A percentile compares a stretch with the other conserved stretches of the same genome.
Conservation (phyloP, 2,888 invertebrate genomes). For the Nowickia ferox region DNA sequence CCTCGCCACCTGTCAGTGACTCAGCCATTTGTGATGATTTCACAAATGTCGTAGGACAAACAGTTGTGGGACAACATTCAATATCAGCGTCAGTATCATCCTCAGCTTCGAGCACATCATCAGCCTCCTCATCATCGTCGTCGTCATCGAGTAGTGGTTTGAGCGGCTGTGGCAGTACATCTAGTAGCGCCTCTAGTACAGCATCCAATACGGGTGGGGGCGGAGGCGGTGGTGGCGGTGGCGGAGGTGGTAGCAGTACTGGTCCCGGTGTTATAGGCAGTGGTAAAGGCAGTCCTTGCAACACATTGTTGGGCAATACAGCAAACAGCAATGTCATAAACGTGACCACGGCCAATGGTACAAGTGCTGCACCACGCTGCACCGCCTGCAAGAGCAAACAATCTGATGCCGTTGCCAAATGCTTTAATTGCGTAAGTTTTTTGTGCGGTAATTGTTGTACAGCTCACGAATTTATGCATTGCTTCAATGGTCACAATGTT, state of each 20-base stretch:
- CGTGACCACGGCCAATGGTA: conserved; percentile 79
- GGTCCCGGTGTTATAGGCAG: conserved; percentile 70
- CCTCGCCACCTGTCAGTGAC: conserved; percentile 93
- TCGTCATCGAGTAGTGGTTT: conserved; percentile 83
- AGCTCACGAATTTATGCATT: conserved; percentile 99
- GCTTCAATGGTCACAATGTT: conserved; percentile 98
- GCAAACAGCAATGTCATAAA: conserved; percentile 78
- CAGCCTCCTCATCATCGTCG: conserved; percentile 78
- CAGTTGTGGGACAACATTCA: conserved; percentile 65
- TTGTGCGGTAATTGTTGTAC: conserved; percentile 98
- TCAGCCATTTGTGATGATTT: conserved; percentile 91
- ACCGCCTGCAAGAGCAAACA: conserved; percentile 98
- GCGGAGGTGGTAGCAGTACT: conserved; percentile 63
- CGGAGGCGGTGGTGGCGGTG: conserved; percentile 60
- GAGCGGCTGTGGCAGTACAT: conserved; percentile 85
- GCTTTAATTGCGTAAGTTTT: conserved; percentile 97
- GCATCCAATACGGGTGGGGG: conserved; percentile 72
- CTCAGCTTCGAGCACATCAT: conserved; percentile 74
- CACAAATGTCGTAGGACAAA: conserved; percentile 75
- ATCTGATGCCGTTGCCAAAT: conserved; percentile 96
- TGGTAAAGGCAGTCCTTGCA: conserved; percentile 74
- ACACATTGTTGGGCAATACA: conserved; percentile 70
- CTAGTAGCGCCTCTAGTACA: conserved; percentile 83
- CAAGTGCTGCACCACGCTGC: conserved; percentile 88
- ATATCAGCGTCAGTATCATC: conserved; percentile 80